These are phyloP conservation scores for Aplodontia rufa DNA, from an alignment of 2,113 vertebrate species.

Conservation along the genomic window DNA sequence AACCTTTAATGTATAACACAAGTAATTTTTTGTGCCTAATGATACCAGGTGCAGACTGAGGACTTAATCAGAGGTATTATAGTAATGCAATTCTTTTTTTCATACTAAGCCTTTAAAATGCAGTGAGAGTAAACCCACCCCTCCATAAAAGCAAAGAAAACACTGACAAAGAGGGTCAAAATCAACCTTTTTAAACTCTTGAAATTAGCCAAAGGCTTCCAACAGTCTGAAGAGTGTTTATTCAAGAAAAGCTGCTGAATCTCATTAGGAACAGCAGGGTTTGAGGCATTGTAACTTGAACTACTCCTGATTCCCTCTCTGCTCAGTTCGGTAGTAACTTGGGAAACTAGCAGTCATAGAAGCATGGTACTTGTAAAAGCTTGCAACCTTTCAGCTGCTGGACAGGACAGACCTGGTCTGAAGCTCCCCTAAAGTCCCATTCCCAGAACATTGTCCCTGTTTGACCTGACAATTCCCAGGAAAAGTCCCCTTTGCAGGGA, in stretches of 20 bases:
- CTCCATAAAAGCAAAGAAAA: conserved; percentile 49
- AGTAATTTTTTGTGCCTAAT: not conserved
- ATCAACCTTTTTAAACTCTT: conserved; percentile 50
- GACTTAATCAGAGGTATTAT: not conserved
- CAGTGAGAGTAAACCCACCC: not conserved
- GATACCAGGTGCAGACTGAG: not conserved
- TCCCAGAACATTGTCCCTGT: not conserved
- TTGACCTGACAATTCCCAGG: conserved; percentile 27
- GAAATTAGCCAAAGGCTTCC: conserved; percentile 49
- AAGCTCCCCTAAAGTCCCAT: not conserved
- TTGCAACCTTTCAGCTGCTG: not conserved
- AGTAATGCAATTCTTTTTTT: not conserved
- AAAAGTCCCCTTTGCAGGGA: not conserved
- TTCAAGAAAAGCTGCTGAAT: conserved; percentile 60
- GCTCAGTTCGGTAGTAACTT: conserved; percentile 31
- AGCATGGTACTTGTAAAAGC: conserved; percentile 8
- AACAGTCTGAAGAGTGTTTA: conserved; percentile 44
- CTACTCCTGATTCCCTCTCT: conserved; percentile 1
- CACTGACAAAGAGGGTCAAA: conserved; percentile 27
- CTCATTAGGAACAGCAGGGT: conserved; percentile 36
- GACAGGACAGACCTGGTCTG: not conserved
- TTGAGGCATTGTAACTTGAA: conserved; percentile 58
- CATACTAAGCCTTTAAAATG: conserved; percentile 5
- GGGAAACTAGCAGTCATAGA: conserved; percentile 36
- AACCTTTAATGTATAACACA: conserved; percentile 2